Base-by-base conservation (phyloP, 2,113 vertebrate genomes). In the Oncorhynchus mykiss region DNA sequence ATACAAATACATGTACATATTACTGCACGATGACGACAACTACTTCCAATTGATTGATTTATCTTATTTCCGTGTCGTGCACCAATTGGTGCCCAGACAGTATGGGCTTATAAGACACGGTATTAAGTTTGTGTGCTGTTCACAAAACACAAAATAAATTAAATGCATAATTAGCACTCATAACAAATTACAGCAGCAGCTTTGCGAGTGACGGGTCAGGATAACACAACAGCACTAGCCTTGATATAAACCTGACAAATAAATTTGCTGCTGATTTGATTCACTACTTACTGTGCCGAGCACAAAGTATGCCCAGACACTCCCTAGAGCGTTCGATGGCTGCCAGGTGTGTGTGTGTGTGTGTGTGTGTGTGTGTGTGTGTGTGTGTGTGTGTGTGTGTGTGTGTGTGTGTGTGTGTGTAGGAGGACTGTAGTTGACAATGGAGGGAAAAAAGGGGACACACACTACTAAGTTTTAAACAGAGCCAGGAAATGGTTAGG, bases 271-370 rank as follows among this genome's bases (percentile, higher is more conserved):
- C 39, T 62, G 59, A 22, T 24, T 62, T 62, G 13, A 54, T 14
- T 18, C 16, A 54, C 68, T 25, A 16, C 80, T 77, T 66, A 78
- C 70, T 82, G 82, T 83, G 25, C 12, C 34, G 66, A 72, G 25
- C 5, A 66, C 34, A 20, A 16, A 31, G 60, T 82, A 57, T 87
- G 89, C 81, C 84, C 11, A 70, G 78, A 88, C 88, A 78, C 1
- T 45, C 39, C 39, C 2, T 45, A 12, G 39, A 45, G 86, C 45
- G 6, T 16, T 70, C n/a, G 18, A 16, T 29, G 16, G 66, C 29
- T 16, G 27, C 25, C 39, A 11, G 54, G 31, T 34, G 31, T 34
- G 31, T 34, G 27, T 67, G 57, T 60, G n/a, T 60, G 14, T n/a
- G 57, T 20, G 57, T 60, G 20, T 59, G 57, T 20, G 20, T 59